Percentiles rank a stretch among this genome's conserved stretches.
Evolutionary conservation across 1,140 invertebrate genomes (phyloP).

Genomic region (Nasonia vitripennis): DNA sequence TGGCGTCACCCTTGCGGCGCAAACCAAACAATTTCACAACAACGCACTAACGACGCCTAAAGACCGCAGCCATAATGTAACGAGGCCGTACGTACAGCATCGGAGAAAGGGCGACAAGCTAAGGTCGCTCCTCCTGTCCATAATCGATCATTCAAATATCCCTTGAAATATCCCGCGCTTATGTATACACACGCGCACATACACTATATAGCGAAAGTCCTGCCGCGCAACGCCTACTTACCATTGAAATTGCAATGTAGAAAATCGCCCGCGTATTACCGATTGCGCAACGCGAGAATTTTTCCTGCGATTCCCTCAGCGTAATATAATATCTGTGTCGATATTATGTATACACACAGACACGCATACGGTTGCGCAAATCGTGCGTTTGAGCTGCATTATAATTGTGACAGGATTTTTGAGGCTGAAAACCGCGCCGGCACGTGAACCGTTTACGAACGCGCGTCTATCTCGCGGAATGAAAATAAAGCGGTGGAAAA

Average conservation of each 20-base stretch:
- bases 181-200: not conserved
- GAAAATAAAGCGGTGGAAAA: not conserved
- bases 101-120: conserved; percentile 14
- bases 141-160: conserved; percentile 30
- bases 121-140: not conserved
- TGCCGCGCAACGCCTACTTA: conserved; percentile 18
- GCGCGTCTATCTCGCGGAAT: not conserved
- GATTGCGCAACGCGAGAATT: not conserved
- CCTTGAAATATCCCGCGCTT: not conserved
- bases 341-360: too few species aligned
- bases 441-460: not conserved
- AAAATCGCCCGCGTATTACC: conserved; percentile 1
- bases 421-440: not conserved
- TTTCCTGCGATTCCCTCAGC: not conserved
- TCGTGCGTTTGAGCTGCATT: not conserved
- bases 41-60: conserved; percentile 3
- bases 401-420: not conserved
- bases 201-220: conserved; percentile 6
- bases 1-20: too few species aligned
- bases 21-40: not conserved
- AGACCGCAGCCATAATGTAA: not conserved
- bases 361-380: not conserved
- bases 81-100: not conserved
- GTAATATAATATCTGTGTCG: not conserved
- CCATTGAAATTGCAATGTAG: conserved; percentile 31